Evolutionary conservation across 2,888 invertebrate genomes (phyloP), one percentile per base, ranked within the genome.

Genomic region (Machimus atricapillus): DNA sequence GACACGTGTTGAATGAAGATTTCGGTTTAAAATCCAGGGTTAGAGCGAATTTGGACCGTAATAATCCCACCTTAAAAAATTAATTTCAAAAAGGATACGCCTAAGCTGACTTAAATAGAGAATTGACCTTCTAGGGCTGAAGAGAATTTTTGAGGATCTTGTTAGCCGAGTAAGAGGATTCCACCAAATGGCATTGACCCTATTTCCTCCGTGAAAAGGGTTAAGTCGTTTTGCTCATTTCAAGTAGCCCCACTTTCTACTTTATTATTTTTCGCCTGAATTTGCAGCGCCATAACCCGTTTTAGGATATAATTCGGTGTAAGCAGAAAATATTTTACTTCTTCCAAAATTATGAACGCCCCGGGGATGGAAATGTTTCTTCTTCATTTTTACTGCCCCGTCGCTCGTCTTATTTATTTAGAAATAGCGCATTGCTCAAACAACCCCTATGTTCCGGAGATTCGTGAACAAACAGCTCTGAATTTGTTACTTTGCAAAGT

Each of bases 401-500:
- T 27, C 66, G 27, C 23, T 66, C 12, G 19, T 43, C 78, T 40
- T 78, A 19, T 78, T 78, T 78, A 78, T 43, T 78, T 34, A 78
- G 78, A 43, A 78, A 78, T 78, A 78, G 37, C 78, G 23, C 40
- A 78, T 78, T 19, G 40, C 78, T 78, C 78, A 43, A 78, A 78
- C 78, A 78, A n/a, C 78, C 78, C 78, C 43, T 78, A 78, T 78
- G 78, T 78, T 23, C 19, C 43, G 19, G 19, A 46, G 46, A 43
- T 76, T 76, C 43, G 78, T 43, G 23, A 78, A 78, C 78, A 78
- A 78, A 78, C 78, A 78, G 43, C 78, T 19, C 40, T 23, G 46
- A 40, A 78, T 37, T 78, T 77, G 77, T 77, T 78, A 78, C 78
- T 78, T 78, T 40, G 14, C 78, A 78, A 66, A 66, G 23, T 66